Base-by-base conservation (phyloP, 2,888 invertebrate species). In the Sarcophaga subvicina region DNA sequence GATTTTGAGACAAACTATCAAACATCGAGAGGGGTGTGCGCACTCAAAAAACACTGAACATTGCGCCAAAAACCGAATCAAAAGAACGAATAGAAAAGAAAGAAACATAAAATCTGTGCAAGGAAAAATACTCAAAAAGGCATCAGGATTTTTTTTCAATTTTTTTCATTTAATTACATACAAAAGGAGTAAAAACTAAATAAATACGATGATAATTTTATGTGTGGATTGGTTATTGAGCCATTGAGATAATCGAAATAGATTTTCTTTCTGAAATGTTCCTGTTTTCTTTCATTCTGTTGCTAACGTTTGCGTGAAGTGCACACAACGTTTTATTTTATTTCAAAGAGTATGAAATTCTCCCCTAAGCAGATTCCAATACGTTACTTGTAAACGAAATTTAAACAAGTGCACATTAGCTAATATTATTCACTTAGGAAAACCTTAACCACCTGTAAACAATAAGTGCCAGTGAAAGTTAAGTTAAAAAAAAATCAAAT, bases 21-120 rank as follows among this genome's bases (percentile, higher is more conserved):
- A 69, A 66, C 49, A 64, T 20, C 64, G 71, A 66, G 79, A 87
- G 76, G 67, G 75, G 71, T 84, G 84, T 71, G 64, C 27, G 63
- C 20, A 62, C 59, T 66, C 66, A 45, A 17, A 17, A 49, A 49
- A 14, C 11, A 54, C 37, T 37, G 10, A 54, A 54, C 17, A 14
- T 84, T 87, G 86, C 86, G 86, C 83, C 83, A 84, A 84, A 85
- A 83, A 14, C 4, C 10, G 8, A 37, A 37, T 37, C 8, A 37
- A 37, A 37, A 64, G 45, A 59, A 59, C 17, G n/a, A 62, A 22
- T 5, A 70, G 25, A 14, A 11, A 25, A 59, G 25, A 54, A 59
- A 22, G 3, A 6, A 80, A 17, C 14, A 70, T 10, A 14, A 37
- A 80, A 83, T 77, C 80, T 80, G 63, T 70, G 20, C 66, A 75